These are phyloP conservation scores for Synanthedon andrenaeformis DNA, from an alignment of 2,888 invertebrate genomes.

Conservation along the genomic window DNA sequence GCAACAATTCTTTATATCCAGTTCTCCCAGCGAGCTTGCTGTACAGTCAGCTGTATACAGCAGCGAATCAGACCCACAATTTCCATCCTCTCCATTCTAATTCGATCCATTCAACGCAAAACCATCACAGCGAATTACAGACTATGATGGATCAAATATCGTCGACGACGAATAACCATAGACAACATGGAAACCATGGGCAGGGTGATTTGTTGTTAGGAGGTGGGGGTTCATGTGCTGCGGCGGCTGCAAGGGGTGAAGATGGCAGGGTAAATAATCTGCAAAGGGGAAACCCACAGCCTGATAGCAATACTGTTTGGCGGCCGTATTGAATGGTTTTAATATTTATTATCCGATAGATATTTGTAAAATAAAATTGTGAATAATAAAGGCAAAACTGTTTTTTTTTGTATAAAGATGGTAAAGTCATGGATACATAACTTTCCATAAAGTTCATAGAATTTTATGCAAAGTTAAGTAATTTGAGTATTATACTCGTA, in stretches of 20 bases:
- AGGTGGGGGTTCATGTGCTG: slow-evolving; percentile 68
- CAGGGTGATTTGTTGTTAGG: slow-evolving; percentile 63
- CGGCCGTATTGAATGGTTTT: slow-evolving; percentile 73
- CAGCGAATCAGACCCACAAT: slow-evolving; percentile 80
- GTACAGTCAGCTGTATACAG: slow-evolving; percentile 86
- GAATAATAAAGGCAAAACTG: too few relatives aligned
- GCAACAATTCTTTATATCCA: slow-evolving; percentile 80
- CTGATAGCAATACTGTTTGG: slow-evolving; percentile 79
- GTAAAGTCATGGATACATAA: too few relatives aligned
- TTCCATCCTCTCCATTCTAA: slow-evolving; percentile 78
- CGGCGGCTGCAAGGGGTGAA: slow-evolving; percentile 68
- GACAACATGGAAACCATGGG: slow-evolving; percentile 53
- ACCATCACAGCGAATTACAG: slow-evolving; percentile 77
- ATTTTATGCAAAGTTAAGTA: too few relatives aligned
- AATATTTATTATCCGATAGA: neutral
- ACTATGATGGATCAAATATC: slow-evolving; percentile 82
- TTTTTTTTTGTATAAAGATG: too few relatives aligned
- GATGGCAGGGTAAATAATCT: slow-evolving; percentile 69
- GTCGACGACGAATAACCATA: slow-evolving; percentile 72
- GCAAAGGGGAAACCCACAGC: slow-evolving; percentile 72
- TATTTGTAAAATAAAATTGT: too few relatives aligned
- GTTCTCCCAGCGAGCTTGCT: slow-evolving; percentile 85
- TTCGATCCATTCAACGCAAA: slow-evolving; percentile 73
- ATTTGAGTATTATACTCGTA: too few relatives aligned
- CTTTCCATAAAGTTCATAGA: too few relatives aligned